Evolutionary conservation across 2,113 vertebrate genomes (phyloP), one percentile per base, ranked within the genome.

Genomic region (Orthonyx spaldingii): DNA sequence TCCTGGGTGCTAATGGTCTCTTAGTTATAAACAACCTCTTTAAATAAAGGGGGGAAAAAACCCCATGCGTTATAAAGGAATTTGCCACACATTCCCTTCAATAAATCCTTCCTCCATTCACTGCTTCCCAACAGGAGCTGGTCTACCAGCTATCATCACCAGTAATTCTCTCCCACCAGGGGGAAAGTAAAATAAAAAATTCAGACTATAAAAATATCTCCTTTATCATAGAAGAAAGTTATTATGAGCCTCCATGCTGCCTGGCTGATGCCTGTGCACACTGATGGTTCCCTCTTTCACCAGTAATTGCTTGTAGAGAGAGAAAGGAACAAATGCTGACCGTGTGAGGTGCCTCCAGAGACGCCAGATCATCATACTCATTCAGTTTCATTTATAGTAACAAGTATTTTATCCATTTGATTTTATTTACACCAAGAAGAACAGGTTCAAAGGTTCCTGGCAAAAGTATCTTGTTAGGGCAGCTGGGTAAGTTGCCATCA

Each of bases 21-120:
- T 90, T 49, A 87, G 84, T 81, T 89, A 94, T 82, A 93, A 96
- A 89, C 80, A 94, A 46, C 28, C 82, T 72, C 66, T 68, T 94
- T 84, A 93, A 93, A 66, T 79, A 89, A 87, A 39, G 56, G 16
- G 11, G 30, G 9, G 5, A 11, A 55, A 83, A 30, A 65, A 59
- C 44, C 44, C 44, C 2, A 30, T 56, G 49, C 13, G 7, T 94
- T 89, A 76, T 33, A 41, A 80, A 93, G 71, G 88, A 91, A 84
- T 89, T 84, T 70, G 24, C 56, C 89, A 64, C 72, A 68, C n/a
- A 71, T 92, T 96, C 61, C 76, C 79, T 81, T 80, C 78, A 84
- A 91, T 90, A 95, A 91, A 79, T 89, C 81, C 63, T 93, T 91
- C 65, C 69, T 93, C 85, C 64, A 81, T 74, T 84, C 90, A 80